Evolutionary conservation across 2,888 invertebrate species (phyloP).

Genomic region (Trichacis sp.): DNA sequence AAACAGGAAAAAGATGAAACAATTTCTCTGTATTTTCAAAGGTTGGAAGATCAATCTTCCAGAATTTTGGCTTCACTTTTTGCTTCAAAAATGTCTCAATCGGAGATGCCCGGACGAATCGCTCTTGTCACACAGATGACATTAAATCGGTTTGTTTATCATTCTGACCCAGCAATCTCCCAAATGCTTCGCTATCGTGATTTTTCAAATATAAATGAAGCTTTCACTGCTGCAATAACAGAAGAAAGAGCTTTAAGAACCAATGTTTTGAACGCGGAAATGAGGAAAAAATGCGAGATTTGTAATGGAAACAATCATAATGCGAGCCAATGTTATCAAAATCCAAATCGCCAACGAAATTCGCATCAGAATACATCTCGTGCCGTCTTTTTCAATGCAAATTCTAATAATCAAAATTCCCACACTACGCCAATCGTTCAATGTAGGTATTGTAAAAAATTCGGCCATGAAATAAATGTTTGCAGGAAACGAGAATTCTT

Average conservation of each 20-base stretch:
- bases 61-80: not conserved
- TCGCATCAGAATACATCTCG: not conserved
- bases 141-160: conserved; percentile 27
- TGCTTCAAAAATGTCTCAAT: conserved; percentile 48
- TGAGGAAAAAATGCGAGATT: not conserved
- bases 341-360: not conserved
- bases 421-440: too few relatives aligned
- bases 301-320: not conserved
- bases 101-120: conserved; percentile 41
- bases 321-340: not conserved
- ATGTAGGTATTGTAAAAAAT: not conserved
- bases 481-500: not conserved
- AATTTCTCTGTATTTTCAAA: conserved; percentile 39
- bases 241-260: conserved; percentile 36
- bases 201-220: conserved; percentile 31
- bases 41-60: not conserved
- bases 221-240: conserved; percentile 45
- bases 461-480: not conserved
- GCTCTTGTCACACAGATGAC: too few relatives aligned
- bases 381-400: not conserved
- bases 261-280: not conserved
- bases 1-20: conserved; percentile 45
- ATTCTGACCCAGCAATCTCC: conserved; percentile 22
- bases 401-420: not conserved
- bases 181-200: conserved; percentile 51